phyloP scores from a whole-genome alignment of 2,797 vertebrate species.

The Pampus argenteus region DNA sequence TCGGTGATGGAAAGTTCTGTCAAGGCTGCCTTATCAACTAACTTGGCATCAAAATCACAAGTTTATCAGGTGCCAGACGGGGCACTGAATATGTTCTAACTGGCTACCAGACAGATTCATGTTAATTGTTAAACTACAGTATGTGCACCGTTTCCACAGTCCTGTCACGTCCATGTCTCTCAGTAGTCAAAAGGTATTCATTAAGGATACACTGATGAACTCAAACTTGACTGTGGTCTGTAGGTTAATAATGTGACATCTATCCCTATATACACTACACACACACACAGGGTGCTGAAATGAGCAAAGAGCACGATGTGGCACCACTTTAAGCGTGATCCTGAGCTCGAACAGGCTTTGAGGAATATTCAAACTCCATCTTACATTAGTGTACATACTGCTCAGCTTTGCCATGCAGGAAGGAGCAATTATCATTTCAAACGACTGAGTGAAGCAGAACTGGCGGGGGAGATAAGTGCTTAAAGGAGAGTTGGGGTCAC shows the following conservation, averaged over 20 bases:
- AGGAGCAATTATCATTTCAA: conserved; percentile 80
- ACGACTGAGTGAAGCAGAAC: conserved; percentile 75
- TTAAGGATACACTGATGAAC: conserved; percentile 31
- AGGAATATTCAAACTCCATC: conserved; percentile 60
- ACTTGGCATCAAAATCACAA: conserved; percentile 7
- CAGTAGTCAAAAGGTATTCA: conserved; percentile 38
- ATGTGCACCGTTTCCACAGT: conserved; percentile 24
- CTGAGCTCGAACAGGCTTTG: conserved; percentile 43
- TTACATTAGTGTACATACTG: conserved; percentile 67
- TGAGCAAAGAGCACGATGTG: conserved; percentile 18
- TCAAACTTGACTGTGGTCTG: conserved; percentile 2
- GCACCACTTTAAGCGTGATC: conserved; percentile 42
- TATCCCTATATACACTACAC: conserved; percentile 10
- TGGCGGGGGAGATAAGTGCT: conserved; percentile 79
- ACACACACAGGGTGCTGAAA: conserved; percentile 20
- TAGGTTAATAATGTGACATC: conserved; percentile 7
- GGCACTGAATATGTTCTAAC: conserved; percentile 15
- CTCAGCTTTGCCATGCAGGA: conserved; percentile 61
- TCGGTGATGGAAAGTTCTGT: not conserved
- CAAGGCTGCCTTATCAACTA: not conserved
- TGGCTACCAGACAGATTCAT: conserved; percentile 38
- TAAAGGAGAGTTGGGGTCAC: conserved; percentile 76
- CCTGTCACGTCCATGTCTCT: not conserved
- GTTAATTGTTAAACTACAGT: conserved; percentile 43
- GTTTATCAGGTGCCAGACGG: conserved; percentile 23